phyloP scores from a whole-genome alignment of 2,888 invertebrate species.

The Plebejus anna region DNA sequence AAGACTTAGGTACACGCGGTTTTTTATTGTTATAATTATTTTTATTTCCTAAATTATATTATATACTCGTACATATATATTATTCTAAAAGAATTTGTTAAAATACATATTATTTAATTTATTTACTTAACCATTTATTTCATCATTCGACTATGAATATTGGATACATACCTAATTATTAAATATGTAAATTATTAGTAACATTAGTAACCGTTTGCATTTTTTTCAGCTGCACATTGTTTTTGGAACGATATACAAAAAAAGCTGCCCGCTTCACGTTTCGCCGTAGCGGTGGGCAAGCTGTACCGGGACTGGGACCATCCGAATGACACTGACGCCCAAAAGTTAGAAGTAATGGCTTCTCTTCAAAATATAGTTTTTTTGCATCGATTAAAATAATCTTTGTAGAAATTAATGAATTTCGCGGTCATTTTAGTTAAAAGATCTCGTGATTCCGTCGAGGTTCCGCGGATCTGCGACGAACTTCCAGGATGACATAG shows the following conservation, averaged over 20 bases:
- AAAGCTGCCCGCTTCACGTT: conserved; percentile 43
- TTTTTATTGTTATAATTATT: no score
- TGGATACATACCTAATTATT: no score
- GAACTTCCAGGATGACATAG: conserved; percentile 79
- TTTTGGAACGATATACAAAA: conserved; percentile 52
- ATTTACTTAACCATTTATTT: no score
- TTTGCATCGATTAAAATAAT: not conserved
- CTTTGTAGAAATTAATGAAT: not conserved
- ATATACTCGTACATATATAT: no score
- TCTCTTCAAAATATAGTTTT: not conserved
- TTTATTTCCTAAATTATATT: no score
- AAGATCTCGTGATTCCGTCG: conserved; percentile 46
- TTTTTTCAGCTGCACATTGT: conserved; percentile 57
- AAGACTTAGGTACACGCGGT: not conserved
- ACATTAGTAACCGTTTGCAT: not conserved
- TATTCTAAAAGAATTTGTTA: no score
- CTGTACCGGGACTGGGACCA: conserved; percentile 55
- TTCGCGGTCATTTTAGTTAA: conserved; percentile 1
- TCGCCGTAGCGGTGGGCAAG: conserved; percentile 59
- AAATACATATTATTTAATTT: no score
- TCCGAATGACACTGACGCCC: conserved; percentile 43
- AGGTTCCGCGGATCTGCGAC: conserved; percentile 66
- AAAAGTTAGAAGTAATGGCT: conserved; percentile 53
- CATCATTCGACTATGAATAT: no score
- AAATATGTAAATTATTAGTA: no score